Evolutionary conservation across 2,113 vertebrate genomes (phyloP), one percentile per base, ranked within the genome.

Genomic region (Melanerpes formicivorus): DNA sequence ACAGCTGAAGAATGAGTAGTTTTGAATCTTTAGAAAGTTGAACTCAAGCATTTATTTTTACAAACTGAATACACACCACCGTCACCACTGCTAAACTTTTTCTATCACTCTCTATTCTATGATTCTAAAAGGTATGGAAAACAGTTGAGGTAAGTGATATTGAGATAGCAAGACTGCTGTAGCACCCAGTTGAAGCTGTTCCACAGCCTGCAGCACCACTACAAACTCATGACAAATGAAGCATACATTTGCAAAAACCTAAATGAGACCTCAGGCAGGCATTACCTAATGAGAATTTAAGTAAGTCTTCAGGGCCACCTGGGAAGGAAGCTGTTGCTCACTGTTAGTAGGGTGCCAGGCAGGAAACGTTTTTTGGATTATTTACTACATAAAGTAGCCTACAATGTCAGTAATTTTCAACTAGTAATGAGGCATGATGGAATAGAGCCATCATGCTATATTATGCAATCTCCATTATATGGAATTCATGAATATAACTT

Each of bases 351-450:
- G 13, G 14, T 80, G 52, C 64, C 56, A 82, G 27, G 29, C 19
- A 60, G 62, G 67, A 85, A 87, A 63, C 55, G 13, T 48, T 75
- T 52, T 87, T 90, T 75, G 62, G 48, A 50, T 60, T 93, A 80
- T 94, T 94, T 80, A 93, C 65, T 90, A 75, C 23, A 34, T 17
- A 40, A 58, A 58, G 21, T 86, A 93, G 71, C n/a, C 44, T 75
- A 46, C 16, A 78, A 10, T 65, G 77, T 54, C 59, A 69, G 78
- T 95, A 91, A 83, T 91, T 94, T 94, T 73, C 54, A 86, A 44
- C 32, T 52, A 48, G 48, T 86, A 91, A 95, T 62, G 80, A 88
- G 80, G 27, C 27, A 58, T 78, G 90, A 94, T 86, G 70, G 83
- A 75, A 50, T n/a, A 86, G 54, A 80, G 11, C 48, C 44, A 90